A percentile compares a stretch with the other conserved stretches of the same genome.
phyloP scores from a whole-genome alignment of 2,113 vertebrate genomes.

The Mus spicilegus region DNA sequence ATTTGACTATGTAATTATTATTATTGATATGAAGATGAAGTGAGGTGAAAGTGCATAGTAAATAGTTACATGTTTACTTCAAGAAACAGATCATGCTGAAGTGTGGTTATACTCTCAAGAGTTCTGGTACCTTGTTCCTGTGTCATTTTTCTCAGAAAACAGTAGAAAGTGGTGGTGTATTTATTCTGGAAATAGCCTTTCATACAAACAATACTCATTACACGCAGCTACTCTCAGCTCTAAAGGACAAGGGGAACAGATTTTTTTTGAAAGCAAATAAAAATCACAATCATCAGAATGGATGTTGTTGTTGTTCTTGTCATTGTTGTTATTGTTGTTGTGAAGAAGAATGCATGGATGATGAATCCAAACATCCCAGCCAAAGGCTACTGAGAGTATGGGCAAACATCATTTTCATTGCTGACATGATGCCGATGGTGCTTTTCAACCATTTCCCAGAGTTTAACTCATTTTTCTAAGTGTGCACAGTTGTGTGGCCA shows the following conservation, averaged over 20 bases:
- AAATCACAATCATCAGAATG: neutral
- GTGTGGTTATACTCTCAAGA: neutral
- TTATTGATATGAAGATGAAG: neutral
- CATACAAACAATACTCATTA: constrained; percentile 69
- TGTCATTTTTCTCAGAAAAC: constrained; percentile 35
- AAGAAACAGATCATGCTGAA: neutral
- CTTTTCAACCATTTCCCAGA: constrained; percentile 56
- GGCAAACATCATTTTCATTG: constrained; percentile 61
- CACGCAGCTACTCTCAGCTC: constrained; percentile 40
- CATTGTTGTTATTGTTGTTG: neutral
- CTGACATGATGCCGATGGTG: constrained; percentile 64
- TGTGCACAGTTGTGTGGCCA: constrained; percentile 27
- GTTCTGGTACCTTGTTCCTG: constrained; percentile 27
- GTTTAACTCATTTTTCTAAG: neutral
- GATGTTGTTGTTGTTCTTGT: neutral
- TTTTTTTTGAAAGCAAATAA: constrained; percentile 63
- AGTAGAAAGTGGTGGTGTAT: neutral
- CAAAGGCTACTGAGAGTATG: neutral
- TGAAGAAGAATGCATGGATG: constrained; percentile 20
- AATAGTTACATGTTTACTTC: constrained; percentile 47
- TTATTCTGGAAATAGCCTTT: constrained; percentile 65
- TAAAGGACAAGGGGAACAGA: constrained; percentile 55
- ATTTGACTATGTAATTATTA: neutral
- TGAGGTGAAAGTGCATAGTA: constrained; percentile 22
- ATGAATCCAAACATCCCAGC: constrained; percentile 50